A percentile compares a stretch with the other conserved stretches of the same genome.
phyloP scores from a whole-genome alignment of 2,113 vertebrate genomes.

The Python bivittatus region DNA sequence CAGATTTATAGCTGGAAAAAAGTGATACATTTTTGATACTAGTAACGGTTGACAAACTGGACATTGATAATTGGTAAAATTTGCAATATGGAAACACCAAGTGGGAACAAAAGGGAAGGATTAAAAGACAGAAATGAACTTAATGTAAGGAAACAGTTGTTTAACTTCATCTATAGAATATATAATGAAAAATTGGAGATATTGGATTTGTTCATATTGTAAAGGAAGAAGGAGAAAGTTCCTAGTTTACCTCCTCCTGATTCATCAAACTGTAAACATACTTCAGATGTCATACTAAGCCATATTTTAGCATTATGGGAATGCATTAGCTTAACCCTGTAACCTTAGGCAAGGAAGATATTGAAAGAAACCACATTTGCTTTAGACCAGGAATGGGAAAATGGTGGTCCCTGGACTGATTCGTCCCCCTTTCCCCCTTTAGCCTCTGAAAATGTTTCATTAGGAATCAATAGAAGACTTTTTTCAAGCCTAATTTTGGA shows the following conservation, averaged over 20 bases:
- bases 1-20: neutral
- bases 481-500: no score
- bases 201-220: neutral
- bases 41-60: neutral
- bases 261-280: neutral
- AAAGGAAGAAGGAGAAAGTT: neutral
- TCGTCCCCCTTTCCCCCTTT: neutral
- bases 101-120: neutral
- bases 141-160: neutral
- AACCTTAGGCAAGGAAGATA: neutral
- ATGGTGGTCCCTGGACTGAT: neutral
- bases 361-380: neutral
- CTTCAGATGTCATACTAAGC: neutral
- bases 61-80: neutral
- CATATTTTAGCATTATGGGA: neutral
- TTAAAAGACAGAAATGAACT: neutral
- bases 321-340: neutral
- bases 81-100: neutral
- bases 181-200: neutral
- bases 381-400: neutral
- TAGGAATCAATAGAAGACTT: neutral
- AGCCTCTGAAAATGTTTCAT: no score
- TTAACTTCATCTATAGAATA: neutral
- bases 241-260: no score
- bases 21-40: neutral